Base-by-base conservation (phyloP, 1,140 invertebrate genomes). In the Drosophila grimshawi region DNA sequence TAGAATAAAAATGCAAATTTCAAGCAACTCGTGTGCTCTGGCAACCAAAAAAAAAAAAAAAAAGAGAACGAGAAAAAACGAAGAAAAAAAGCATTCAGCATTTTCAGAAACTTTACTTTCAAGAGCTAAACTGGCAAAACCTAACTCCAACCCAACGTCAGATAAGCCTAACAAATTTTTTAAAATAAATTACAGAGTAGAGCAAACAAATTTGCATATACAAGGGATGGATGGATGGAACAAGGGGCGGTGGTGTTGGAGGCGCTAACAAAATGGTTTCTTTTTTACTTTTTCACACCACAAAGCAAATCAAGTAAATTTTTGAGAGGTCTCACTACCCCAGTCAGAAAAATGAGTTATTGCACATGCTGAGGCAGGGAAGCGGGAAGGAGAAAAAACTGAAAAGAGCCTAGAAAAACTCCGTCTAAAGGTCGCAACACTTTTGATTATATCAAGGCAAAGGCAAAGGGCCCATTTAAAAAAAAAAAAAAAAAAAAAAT, bases 91-190 rank as follows among this genome's bases (percentile, higher is more conserved):
- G 57, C n/a, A 45, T 68, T 49, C 68, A 69, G 66, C 70, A 70
- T 65, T 65, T 68, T 49, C 57, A 78, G 46, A 78, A 78, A 76
- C 76, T 78, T 78, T 76, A 65, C 41, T 62, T 70, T 75, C 56
- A 64, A 65, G 66, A 61, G 71, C 60, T 37, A 52, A 56, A 46
- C 48, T 30, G 8, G 35, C 48, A 11, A 8, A 41, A 33, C 35
- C 45, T 19, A 68, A 61, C 64, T 32, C 52, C 62, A 59, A 70
- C 65, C 60, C 75, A 51, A 61, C 53, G 60, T 61, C 83, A 89
- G 83, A 88, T 88, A 88, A 88, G 83, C 83, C 77, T 88, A 89
- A 88, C 83, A 88, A 89, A 89, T 88, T 88, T 88, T 89, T 89
- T 80, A 72, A 88, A 88, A 88, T 88, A 88, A 88, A 88, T 88